Evolutionary conservation across 2,888 invertebrate species (phyloP), one percentile per base, ranked within the genome.

Genomic region (Cheilosia vulpina): DNA sequence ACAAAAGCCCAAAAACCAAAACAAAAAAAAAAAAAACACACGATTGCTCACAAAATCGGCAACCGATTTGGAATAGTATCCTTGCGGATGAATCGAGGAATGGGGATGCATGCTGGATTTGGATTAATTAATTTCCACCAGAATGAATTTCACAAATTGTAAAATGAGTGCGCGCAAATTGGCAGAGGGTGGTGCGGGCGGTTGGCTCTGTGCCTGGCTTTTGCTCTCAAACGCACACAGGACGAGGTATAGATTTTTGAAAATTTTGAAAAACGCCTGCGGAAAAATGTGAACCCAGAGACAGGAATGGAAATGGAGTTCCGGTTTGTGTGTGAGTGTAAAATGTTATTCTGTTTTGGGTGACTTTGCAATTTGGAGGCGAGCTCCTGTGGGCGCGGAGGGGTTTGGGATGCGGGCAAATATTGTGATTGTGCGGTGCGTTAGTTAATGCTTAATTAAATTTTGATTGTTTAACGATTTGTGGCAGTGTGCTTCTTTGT

Each of bases 111-210:
- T 68, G 76, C 45, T 72, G 81, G 85, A 85, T 85, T 85, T 72
- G 81, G 85, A 85, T 85, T 85, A 85, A 85, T 85, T 85, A 85
- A 85, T 85, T 85, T 85, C 85, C 85, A 85, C 76, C 66, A 81
- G 85, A 85, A 85, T 85, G 85, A 85, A 63, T 85, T 85, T 85
- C 72, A 85, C 81, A 85, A 85, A 65, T 81, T 71, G 76, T 77
- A 77, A 84, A 79, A 65, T 50, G 68, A 50, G 62, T 52, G 43
- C 45, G 15, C 9, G 62, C 13, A 47, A 17, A 19, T n/a, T 4
- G 38, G 63, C 17, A 24, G 41, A 21, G 21, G 21, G 21, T 21
- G 21, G 21, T 2, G 21, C 4, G n/a, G 43, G 31, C 2, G 9
- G 31, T 9, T 9, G 31, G 9, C 27, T 2, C 57, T 5, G 21